These are phyloP conservation scores for Ploceus nigricollis DNA, from an alignment of 2,113 vertebrate species.

Conservation along the genomic window DNA sequence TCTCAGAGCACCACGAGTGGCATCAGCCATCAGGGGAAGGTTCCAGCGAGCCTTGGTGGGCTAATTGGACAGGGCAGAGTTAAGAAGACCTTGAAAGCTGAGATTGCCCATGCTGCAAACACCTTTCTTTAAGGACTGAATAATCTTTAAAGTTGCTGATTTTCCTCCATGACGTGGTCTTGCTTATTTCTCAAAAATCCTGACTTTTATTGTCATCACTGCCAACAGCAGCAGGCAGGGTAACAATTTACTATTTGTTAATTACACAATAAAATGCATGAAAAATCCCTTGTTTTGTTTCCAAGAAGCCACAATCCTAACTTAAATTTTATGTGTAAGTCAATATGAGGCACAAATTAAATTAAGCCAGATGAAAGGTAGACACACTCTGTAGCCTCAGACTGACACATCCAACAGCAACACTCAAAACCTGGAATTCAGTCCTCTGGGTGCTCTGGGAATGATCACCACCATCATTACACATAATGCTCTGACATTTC, in stretches of 20 bases:
- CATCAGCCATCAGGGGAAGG: not conserved
- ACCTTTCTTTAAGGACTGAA: not conserved
- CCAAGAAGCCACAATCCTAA: not conserved
- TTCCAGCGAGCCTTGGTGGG: not conserved
- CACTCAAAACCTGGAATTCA: not conserved
- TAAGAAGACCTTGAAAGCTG: not conserved
- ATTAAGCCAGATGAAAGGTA: not conserved
- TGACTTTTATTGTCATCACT: not conserved
- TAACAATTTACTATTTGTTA: not conserved
- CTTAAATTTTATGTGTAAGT: not conserved
- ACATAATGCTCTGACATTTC: not conserved
- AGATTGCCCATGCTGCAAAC: not conserved
- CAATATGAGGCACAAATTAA: not conserved
- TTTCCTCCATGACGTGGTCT: not conserved
- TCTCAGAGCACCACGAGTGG: not conserved
- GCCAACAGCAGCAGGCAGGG: not conserved
- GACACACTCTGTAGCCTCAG: not conserved
- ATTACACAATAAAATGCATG: not conserved
- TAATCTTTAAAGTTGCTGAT: not conserved
- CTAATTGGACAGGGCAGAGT: not conserved
- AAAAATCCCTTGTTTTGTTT: not conserved
- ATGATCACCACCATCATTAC: not conserved
- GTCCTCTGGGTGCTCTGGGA: not conserved
- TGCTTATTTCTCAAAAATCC: not conserved
- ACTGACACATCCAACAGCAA: not conserved